Conservation (phyloP, 2,888 invertebrate genomes). For the Charanyca ferruginea region DNA sequence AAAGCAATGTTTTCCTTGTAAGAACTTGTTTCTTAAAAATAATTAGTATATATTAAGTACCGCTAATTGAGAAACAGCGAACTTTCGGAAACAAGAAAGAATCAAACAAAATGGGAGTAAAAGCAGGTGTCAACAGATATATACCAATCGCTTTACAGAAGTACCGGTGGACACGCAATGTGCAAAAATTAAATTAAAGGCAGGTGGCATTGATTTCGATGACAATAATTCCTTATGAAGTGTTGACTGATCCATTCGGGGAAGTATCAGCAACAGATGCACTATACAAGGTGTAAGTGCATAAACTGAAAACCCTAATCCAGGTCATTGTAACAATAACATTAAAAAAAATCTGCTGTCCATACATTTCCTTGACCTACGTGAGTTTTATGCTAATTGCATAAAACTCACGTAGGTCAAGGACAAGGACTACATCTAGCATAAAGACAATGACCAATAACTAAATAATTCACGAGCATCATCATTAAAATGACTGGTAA, state of each 20-base stretch:
- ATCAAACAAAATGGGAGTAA: slow-evolving; percentile 29
- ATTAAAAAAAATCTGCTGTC: too few species aligned
- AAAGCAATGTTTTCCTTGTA: slow-evolving; percentile 20
- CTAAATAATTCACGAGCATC: not conserved
- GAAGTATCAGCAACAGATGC: slow-evolving; percentile 38
- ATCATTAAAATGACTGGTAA: not conserved
- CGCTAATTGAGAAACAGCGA: slow-evolving; percentile 41
- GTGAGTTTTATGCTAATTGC: too few species aligned
- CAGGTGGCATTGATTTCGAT: slow-evolving; percentile 39
- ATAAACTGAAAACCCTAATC: too few species aligned
- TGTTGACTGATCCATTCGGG: slow-evolving; percentile 11
- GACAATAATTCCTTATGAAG: slow-evolving; percentile 18
- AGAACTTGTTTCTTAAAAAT: slow-evolving; percentile 5
- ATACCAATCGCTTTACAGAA: slow-evolving; percentile 31
- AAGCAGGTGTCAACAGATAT: slow-evolving; percentile 51
- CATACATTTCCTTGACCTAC: too few species aligned
- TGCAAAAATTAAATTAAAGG: slow-evolving; percentile 40
- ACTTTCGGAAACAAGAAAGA: slow-evolving; percentile 21
- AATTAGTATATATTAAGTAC: not conserved
- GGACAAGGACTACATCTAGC: too few species aligned
- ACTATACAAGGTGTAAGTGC: too few species aligned
- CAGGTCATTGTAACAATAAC: too few species aligned
- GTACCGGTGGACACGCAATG: slow-evolving; percentile 44
- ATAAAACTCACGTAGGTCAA: too few species aligned
- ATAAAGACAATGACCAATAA: too few species aligned